Evolutionary conservation across 2,113 vertebrate genomes (phyloP).

Genomic region (Ifrita kowaldi): DNA sequence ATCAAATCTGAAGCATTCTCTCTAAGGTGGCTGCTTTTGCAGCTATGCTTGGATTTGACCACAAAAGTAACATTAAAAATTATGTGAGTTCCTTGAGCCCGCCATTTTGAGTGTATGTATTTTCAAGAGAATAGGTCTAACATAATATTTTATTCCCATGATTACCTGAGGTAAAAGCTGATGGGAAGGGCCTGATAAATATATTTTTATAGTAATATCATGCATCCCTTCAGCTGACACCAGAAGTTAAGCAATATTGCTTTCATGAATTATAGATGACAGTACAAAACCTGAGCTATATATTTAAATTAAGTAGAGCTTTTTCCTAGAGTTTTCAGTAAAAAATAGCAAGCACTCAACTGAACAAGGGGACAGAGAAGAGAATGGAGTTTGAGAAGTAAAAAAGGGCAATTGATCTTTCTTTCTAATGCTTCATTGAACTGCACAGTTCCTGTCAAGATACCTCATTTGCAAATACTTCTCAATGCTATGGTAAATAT

Average conservation of each 20-base stretch:
- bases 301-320: background rate
- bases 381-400: background rate
- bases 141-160: background rate
- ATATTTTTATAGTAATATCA: background rate
- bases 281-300: background rate
- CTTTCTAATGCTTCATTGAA: background rate
- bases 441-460: background rate
- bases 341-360: background rate
- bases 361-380: background rate
- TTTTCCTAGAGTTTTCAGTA: background rate
- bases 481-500: background rate
- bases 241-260: background rate
- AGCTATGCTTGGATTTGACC: background rate
- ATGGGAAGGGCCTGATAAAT: background rate
- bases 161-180: background rate
- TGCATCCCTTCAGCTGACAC: background rate
- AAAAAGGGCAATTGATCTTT: background rate
- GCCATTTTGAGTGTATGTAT: background rate
- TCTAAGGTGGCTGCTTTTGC: background rate
- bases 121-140: background rate
- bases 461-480: background rate
- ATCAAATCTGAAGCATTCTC: background rate
- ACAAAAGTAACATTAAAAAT: background rate
- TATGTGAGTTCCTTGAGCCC: rapidly evolving
- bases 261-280: background rate